These are phyloP conservation scores for Amphimallon solstitiale DNA, from an alignment of 2,888 invertebrate species.

Conservation along the genomic window DNA sequence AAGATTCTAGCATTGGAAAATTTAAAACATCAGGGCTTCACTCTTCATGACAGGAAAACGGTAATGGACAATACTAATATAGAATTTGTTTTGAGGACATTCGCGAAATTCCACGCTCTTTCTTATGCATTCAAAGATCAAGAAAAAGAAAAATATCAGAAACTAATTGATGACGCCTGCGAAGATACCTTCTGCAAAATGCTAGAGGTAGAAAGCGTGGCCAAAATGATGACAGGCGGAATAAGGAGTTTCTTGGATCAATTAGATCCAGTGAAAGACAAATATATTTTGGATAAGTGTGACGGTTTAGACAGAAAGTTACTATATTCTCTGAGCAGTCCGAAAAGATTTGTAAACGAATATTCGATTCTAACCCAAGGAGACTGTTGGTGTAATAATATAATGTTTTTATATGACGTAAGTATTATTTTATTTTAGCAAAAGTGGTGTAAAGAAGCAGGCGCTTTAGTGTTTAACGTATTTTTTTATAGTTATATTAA, in stretches of 20 bases:
- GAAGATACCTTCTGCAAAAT: constrained; percentile 9
- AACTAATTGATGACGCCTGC: not conserved
- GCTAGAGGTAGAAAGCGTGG: not conserved
- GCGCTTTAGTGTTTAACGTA: too few relatives aligned
- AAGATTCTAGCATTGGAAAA: constrained; percentile 39
- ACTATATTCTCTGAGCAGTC: too few relatives aligned
- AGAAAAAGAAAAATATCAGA: constrained; percentile 17
- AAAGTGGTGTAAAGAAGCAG: too few relatives aligned
- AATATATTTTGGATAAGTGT: constrained; percentile 2
- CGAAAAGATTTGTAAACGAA: too few relatives aligned
- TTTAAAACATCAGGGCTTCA: constrained; percentile 33
- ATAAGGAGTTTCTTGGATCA: not conserved
- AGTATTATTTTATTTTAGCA: too few relatives aligned
- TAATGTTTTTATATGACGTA: too few relatives aligned
- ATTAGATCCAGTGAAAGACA: constrained; percentile 28
- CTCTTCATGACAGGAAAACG: constrained; percentile 32
- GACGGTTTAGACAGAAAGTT: too few relatives aligned
- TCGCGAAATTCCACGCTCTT: constrained; percentile 38
- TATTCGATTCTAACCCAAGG: too few relatives aligned
- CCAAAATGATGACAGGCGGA: not conserved
- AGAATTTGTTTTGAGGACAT: constrained; percentile 27
- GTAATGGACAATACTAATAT: constrained; percentile 36
- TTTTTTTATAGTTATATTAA: too few relatives aligned
- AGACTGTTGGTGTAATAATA: too few relatives aligned
- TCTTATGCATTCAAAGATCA: constrained; percentile 38